Base-by-base conservation (phyloP, 2,888 invertebrate genomes). In the Antheraea yamamai region DNA sequence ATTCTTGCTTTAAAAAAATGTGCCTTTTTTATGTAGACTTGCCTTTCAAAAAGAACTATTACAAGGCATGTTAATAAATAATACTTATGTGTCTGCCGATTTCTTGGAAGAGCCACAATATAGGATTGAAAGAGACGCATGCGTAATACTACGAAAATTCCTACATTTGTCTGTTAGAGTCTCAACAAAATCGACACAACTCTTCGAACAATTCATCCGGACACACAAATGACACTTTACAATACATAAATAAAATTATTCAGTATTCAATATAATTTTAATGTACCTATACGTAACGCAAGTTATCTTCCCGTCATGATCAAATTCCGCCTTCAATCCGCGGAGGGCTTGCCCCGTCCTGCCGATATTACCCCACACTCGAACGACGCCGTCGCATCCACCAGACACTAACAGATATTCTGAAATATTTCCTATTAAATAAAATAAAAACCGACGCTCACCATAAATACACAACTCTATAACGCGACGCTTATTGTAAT, bases 331-430 rank as follows among this genome's bases (percentile, higher is more conserved):
- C 81, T 96, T 91, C 16, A 97, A 91, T 75, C 96, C 96, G 71
- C 96, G 95, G 39, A 96, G 89, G 6, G 96, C 96, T 83, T 94
- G 95, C 8, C 95, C 95, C 18, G 84, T 81, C 76, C 87, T 87
- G 18, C 92, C 92, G 35, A 95, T 87, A 78, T 93, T 93, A 74
- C 92, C 95, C 96, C 96, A 96, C 76, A 95, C 92, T 85, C 97
- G 96, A 0, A 97, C 97, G 52, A 97, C 97, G 84, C 97, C 97
- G 89, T 98, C 98, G 95, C 97, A 97, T 0, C 98, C 98, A 3
- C 97, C 97, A 0, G 98, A 97, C 78, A 97, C 95, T 39, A 98
- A 91, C 30, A 97, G 85, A 61, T 83, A 89, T 79, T 93, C 94
- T 94, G 78, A 70, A 82, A 78, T 30, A 10, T 68, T 58, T 66